Evolutionary conservation across 1,140 invertebrate genomes (phyloP), one percentile per base, ranked within the genome.

Genomic region (Drosophila lacertosa): DNA sequence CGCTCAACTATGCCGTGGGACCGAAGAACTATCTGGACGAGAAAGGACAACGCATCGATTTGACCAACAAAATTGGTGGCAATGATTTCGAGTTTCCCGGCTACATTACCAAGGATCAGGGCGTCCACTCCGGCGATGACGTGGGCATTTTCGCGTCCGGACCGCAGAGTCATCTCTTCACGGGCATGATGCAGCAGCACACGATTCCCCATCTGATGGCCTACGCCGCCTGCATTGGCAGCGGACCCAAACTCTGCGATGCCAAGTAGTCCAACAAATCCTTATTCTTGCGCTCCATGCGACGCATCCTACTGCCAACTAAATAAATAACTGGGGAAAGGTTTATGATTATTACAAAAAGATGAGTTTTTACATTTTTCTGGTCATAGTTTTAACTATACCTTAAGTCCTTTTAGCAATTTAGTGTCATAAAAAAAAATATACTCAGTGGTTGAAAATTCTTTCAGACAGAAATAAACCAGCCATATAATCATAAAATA

Each of bases 1-100:
- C 95, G 0, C 93, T 97, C 5, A 93, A 94, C 29, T 97, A 97
- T 74, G 95, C 95, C 0, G 96, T 95, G 77, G 95, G 96, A 9
- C 93, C 93, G 2, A 93, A 94, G 1, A 94, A 93, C 72, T 91
- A 91, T 11, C 65, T 53, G 58, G 82, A 86, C 13, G 66, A 53
- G 0, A 13, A 68, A 0, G 82, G 82, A 1, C 29, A 86, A 3
- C 77, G 82, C 11, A 68, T 71, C 26, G 82, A 86, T 45, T n/a
- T 86, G 4, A 55, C 63, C 2, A 58, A 66, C 11, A 4, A 66
- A n/a, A 68, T 86, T 32, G 65, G 65, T 1, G 65, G 39, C 9
- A 11, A 54, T 37, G 65, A 64, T n/a, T 93, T 92, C 42, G 32
- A 82, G 13, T 92, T 92, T 90, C 76, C 93, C 90, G 66, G 90